Conservation (phyloP, 2,797 vertebrate species). For the Pagetopsis macropterus region DNA sequence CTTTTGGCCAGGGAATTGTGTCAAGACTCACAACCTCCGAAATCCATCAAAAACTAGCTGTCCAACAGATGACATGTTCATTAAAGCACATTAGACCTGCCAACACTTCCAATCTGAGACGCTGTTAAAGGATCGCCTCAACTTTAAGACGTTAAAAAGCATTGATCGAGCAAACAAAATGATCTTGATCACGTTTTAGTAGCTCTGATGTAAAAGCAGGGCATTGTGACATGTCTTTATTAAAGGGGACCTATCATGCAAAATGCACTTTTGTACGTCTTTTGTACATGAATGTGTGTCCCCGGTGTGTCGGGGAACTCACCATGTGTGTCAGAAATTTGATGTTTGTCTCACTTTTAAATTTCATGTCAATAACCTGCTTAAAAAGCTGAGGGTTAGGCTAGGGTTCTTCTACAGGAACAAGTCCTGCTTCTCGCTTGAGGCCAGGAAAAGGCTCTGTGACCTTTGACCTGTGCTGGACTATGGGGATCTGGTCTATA, state of each 20-base stretch:
- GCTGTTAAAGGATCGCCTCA: neutral
- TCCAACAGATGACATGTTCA: constrained; percentile 63
- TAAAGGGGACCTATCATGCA: neutral
- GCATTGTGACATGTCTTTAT: neutral
- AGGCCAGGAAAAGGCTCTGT: too few relatives aligned
- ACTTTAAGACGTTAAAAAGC: neutral
- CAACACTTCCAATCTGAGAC: constrained; percentile 1
- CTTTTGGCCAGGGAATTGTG: constrained; percentile 71
- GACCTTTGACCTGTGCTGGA: too few relatives aligned
- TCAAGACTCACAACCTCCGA: constrained; percentile 69
- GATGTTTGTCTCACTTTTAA: too few relatives aligned
- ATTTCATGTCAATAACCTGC: too few relatives aligned
- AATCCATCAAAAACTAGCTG: constrained; percentile 70
- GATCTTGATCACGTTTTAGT: neutral
- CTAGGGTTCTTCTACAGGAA: too few relatives aligned
- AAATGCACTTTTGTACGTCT: too few relatives aligned
- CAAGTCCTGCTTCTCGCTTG: too few relatives aligned
- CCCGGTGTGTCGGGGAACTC: too few relatives aligned
- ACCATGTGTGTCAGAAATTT: too few relatives aligned
- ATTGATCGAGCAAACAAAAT: neutral
- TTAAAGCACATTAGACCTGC: constrained; percentile 45
- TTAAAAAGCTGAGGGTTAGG: too few relatives aligned
- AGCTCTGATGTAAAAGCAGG: neutral
- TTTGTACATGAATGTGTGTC: too few relatives aligned
- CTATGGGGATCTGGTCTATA: too few relatives aligned